phyloP scores from a whole-genome alignment of 53 echinoderm and acorn worm species.

The Temnopleurus reevesii region DNA sequence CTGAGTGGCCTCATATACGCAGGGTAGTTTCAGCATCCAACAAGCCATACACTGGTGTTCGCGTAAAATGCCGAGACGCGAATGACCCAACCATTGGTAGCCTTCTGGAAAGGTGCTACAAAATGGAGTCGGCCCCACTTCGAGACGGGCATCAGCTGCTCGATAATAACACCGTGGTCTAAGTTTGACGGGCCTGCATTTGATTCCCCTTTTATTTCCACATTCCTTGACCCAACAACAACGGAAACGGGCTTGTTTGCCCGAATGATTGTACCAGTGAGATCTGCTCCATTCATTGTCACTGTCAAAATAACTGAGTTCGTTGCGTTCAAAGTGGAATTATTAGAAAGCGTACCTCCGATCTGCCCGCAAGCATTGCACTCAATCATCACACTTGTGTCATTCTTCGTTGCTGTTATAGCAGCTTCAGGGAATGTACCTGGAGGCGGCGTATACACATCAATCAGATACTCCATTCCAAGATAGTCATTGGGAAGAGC shows the following conservation, averaged over 20 bases:
- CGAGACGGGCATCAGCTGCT: conserved; percentile 28
- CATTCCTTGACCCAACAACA: not conserved
- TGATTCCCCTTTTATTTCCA: not conserved
- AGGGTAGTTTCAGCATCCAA: not conserved
- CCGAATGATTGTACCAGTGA: not conserved
- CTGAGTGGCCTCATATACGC: not conserved
- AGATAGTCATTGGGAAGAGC: not conserved
- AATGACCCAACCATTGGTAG: conserved; percentile 12
- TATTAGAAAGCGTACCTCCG: not conserved
- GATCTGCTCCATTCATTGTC: too few species aligned
- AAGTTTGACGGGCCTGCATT: not conserved
- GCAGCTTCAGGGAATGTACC: not conserved
- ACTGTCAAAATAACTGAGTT: not conserved
- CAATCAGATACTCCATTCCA: not conserved
- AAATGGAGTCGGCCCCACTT: conserved; percentile 16
- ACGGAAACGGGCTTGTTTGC: not conserved
- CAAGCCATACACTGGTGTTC: not conserved
- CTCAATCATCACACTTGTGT: not conserved
- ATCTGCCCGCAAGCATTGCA: not conserved
- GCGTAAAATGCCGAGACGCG: not conserved
- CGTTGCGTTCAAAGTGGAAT: not conserved
- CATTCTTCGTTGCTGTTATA: not conserved
- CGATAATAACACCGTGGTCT: not conserved
- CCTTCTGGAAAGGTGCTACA: not conserved
- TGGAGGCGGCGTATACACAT: not conserved